Base-by-base conservation (phyloP, 1,140 invertebrate genomes). In the Pachypsylla venusta region DNA sequence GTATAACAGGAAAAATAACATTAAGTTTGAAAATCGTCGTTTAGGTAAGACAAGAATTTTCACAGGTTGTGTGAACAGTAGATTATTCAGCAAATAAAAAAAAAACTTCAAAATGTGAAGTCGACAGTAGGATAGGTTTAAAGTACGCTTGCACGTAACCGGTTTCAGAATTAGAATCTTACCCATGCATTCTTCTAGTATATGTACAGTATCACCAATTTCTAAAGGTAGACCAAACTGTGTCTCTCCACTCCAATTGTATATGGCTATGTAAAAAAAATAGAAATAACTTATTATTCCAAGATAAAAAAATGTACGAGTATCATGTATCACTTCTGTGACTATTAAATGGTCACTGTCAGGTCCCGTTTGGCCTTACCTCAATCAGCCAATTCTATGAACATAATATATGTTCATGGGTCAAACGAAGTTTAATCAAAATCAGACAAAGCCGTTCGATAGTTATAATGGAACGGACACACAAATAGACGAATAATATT, bases 121-220 rank as follows among this genome's bases (percentile, higher is more conserved):
- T 53, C 10, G 48, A 3, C 14, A 39, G 20, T 13, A 16, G 13
- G 27, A 7, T 7, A 57, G 27, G 19, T 13, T 5, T 20, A 5
- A 13, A 25, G n/a, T 25, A 16, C 19, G 42, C n/a, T 22, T 55
- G 5, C 19, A 14, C 25, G n/a, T n/a, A n/a, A n/a, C n/a, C n/a
- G n/a, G n/a, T n/a, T n/a, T n/a, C n/a, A n/a, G 53, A 12, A 27
- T 48, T 2, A 48, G 14, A 57, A 40, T 54, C 56, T 73, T 73
- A 81, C 85, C 82, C 70, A 77, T 77, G 74, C 84, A 90, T 76
- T 93, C 88, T 74, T 93, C 89, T 62, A 89, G 73, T 65, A 94
- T 91, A 68, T 93, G 87, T 2, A 93, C 82, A 12, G 85, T 89
- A 67, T 95, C 90, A 61, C 91, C 90, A 64, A 93, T 89, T 71